These are phyloP conservation scores for Nansenia antarctica DNA, from an alignment of 2,113 vertebrate genomes.

Conservation along the genomic window DNA sequence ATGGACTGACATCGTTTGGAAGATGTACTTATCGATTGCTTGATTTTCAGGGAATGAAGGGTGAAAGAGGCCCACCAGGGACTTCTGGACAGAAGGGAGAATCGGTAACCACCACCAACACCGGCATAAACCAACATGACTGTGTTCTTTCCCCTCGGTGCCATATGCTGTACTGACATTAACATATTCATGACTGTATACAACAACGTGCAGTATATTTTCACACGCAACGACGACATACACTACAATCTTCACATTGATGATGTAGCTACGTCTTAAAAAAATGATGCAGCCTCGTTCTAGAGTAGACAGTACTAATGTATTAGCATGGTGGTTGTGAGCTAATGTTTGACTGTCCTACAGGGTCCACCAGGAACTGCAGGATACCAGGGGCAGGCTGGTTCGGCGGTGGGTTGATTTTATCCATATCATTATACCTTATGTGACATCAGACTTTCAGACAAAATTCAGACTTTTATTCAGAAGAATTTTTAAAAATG, in stretches of 20 bases:
- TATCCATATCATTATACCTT: neutral
- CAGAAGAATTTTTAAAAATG: no score
- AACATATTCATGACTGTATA: no score
- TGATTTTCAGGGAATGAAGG: slow-evolving; percentile 84
- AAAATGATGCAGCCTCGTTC: no score
- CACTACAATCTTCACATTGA: no score
- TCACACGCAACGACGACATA: no score
- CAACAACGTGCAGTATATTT: no score
- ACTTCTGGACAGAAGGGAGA: slow-evolving; percentile 87
- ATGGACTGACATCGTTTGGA: slow-evolving; percentile 2
- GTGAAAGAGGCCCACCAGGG: slow-evolving; percentile 85
- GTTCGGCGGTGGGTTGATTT: slow-evolving; percentile 80
- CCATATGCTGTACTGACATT: no score
- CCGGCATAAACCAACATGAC: neutral
- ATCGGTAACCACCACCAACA: slow-evolving; percentile 74
- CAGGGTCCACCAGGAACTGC: slow-evolving; percentile 87
- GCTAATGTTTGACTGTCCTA: neutral
- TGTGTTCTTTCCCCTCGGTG: no score
- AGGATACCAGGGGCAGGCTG: slow-evolving; percentile 83
- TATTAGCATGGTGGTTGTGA: neutral
- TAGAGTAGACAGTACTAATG: no score
- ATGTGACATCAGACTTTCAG: no score
- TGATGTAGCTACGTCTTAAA: no score
- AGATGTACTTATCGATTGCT: neutral
- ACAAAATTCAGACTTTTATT: no score